Base-by-base conservation (phyloP, 2,797 vertebrate genomes). In the Myotis myotis region DNA sequence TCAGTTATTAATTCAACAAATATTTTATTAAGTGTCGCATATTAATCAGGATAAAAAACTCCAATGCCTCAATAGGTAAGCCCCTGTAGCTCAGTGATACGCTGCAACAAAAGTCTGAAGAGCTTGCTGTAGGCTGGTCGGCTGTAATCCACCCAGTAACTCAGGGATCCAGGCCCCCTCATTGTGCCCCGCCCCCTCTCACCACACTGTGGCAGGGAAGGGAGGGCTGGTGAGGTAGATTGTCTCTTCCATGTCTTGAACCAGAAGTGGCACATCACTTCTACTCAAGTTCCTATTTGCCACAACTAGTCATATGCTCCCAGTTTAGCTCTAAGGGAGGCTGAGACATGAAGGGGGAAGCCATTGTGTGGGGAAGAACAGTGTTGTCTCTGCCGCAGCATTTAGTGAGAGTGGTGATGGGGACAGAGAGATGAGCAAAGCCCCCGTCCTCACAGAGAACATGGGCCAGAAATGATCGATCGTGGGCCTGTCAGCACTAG, bases 1-100 rank as follows among this genome's bases (percentile, higher is more conserved):
- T 66, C 10, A 41, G 16, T 66, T 85, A 51, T 80, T 89, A 87
- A 87, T 57, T 80, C 36, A 55, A 44, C 36, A 80, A 68, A 44
- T 55, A 84, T 57, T 76, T 81, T 81, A 51, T 83, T 55, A 84
- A 78, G 16, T 3, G 79, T 15, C 22, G 20, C 17, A 49, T 62
- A 79, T 62, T 84, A 81, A 62, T 51, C 16, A 71, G 8, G 81
- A 36, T 53, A 85, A 84, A 68, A 57, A 66, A 88, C 16, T 25
- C n/a, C 16, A 49, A 20, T 87, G 22, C 49, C 36, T 83, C 11
- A 7, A 12, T 8, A 38, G n/a, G 36, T 36, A 70, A 89, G 33
- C 19, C 47, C 30, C 44, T 89, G 57, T 41, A 41, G 53, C 66
- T 75, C 49, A 4, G 30, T 28, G 36, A 16, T 11, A 0, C 36